phyloP scores from a whole-genome alignment of 2,888 invertebrate species.

The Torymus aiolomorphi region DNA sequence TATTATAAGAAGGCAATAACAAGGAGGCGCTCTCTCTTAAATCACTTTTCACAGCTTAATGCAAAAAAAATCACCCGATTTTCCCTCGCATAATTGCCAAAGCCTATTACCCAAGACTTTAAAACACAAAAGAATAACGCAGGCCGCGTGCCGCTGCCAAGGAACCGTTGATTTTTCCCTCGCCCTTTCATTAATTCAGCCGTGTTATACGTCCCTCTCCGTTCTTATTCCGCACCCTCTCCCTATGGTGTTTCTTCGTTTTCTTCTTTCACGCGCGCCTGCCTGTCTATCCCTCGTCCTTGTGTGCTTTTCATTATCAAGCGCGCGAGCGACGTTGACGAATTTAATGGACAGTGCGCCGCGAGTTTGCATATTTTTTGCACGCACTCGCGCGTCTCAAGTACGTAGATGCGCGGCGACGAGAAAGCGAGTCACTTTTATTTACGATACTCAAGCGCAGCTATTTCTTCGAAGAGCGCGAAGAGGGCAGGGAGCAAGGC shows the following conservation, averaged over 20 bases:
- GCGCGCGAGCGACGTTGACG: slow-evolving; percentile 10
- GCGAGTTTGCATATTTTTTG: slow-evolving; percentile 25
- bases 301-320: slow-evolving; percentile 37
- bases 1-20: too few species aligned
- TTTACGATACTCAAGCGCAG: slow-evolving; percentile 38
- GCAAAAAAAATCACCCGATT: too few species aligned
- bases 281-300: not conserved
- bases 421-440: slow-evolving; percentile 30
- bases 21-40: too few species aligned
- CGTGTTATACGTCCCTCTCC: not conserved
- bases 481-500: slow-evolving; percentile 6
- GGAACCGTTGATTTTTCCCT: too few species aligned
- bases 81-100: too few species aligned
- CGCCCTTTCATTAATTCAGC: not conserved
- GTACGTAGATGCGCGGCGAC: not conserved
- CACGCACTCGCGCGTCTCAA: slow-evolving; percentile 30
- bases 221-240: too few species aligned
- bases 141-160: too few species aligned
- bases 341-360: slow-evolving; percentile 39
- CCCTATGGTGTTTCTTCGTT: not conserved
- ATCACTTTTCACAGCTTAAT: too few species aligned
- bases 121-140: too few species aligned
- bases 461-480: slow-evolving; percentile 32
- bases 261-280: not conserved
- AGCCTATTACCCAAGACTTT: too few species aligned